Evolutionary conservation across 2,113 vertebrate species (phyloP).

Genomic region (Noturus placidus): DNA sequence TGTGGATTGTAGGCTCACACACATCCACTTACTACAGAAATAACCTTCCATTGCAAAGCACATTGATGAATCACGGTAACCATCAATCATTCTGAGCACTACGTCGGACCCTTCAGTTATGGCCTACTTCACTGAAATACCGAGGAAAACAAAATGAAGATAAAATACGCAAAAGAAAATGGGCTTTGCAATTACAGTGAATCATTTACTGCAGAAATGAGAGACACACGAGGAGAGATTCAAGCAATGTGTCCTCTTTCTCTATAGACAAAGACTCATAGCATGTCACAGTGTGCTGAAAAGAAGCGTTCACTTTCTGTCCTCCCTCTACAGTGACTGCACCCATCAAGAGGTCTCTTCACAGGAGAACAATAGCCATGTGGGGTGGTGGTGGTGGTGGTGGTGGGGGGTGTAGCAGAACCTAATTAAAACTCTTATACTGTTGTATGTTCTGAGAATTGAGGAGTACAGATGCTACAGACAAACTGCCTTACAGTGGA

Average conservation of each 20-base stretch:
- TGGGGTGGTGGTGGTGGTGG: no score
- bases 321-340: slow-evolving; percentile 25
- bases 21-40: background rate
- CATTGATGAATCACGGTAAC: background rate
- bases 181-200: background rate
- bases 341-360: slow-evolving; percentile 2
- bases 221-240: background rate
- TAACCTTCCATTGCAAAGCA: background rate
- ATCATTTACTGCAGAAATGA: background rate
- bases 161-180: slow-evolving; percentile 3
- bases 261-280: background rate
- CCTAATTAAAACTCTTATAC: slow-evolving; percentile 3
- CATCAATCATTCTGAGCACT: background rate
- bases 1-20: background rate
- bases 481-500: background rate
- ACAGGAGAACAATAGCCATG: slow-evolving; percentile 22
- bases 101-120: background rate
- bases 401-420: background rate
- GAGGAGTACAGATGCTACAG: background rate
- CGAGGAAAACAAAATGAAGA: background rate
- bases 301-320: slow-evolving; percentile 7
- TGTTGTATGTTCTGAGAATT: background rate
- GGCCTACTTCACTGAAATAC: background rate
- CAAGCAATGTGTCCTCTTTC: background rate
- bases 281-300: slow-evolving; percentile 17